Conservation (phyloP, 2,888 invertebrate species). For the Rhorus exstirpatorius region DNA sequence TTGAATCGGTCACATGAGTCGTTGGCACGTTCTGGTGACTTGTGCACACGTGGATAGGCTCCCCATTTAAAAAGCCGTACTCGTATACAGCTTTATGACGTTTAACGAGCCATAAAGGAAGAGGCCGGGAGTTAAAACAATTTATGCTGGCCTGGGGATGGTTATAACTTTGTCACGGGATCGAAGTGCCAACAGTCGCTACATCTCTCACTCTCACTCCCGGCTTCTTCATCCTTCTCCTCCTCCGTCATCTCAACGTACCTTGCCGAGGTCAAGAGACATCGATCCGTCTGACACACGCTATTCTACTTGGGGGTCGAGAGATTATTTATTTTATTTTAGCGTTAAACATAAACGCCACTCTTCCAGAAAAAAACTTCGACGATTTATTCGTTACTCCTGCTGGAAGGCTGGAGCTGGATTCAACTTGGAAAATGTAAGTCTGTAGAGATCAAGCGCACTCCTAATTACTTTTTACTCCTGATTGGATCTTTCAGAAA, state of each 20-base stretch:
- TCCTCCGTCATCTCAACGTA: conserved; percentile 1
- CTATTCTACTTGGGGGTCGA: conserved; percentile 20
- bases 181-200: conserved; percentile 14
- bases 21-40: too few species aligned
- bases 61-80: conserved; percentile 41
- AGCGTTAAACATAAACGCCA: background rate
- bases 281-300: conserved; percentile 46
- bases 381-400: background rate
- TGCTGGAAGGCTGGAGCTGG: too few species aligned
- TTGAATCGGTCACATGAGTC: too few species aligned
- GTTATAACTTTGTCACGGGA: conserved; percentile 52
- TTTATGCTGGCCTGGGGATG: conserved; percentile 40
- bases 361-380: background rate
- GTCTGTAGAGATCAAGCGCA: too few species aligned
- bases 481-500: too few species aligned
- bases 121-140: conserved; percentile 53
- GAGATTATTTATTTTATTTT: background rate
- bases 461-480: too few species aligned
- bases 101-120: conserved; percentile 68
- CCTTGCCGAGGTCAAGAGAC: conserved; percentile 22
- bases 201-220: background rate
- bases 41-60: background rate
- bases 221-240: background rate
- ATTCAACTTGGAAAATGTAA: too few species aligned
- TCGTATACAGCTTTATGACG: conserved; percentile 46